Base-by-base conservation (phyloP, 2,797 vertebrate species). In the Helarctos malayanus region DNA sequence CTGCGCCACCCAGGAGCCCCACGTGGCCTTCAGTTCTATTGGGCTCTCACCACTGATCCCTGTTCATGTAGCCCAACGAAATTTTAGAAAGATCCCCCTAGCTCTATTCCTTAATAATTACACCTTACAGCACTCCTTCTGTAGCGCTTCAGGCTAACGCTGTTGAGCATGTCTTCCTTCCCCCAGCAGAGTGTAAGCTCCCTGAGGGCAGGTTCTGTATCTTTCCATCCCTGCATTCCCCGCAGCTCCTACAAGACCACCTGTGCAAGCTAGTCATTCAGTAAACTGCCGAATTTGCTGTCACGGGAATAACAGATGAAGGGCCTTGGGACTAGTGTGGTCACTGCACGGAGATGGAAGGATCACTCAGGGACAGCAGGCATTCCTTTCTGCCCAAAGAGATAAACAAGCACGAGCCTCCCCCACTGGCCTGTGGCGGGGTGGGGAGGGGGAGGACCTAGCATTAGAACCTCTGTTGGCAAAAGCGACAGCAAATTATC, bases 401-500 rank as follows among this genome's bases (percentile, higher is more conserved):
- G 18, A 56, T 32, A 54, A 57, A 25, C 12, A 45, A 49, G 52
- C 45, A 32, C 5, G 16, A 73, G 32, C 61, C 29, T 4, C n/a
- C 32, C n/a, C 27, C 1, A 1, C 3, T 7, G 38, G 61, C 29
- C 85, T 47, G 49, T 16, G 3, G n/a, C 27, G 3, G 52, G n/a
- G 68, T 12, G 5, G 10, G 21, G 5, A 32, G 15, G 10, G n/a
- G 32, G 41, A 12, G 4, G 32, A 45, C n/a, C n/a, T 0, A 41
- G 41, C 15, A 38, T 52, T 49, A 57, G 27, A 75, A 65, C 5
- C 47, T 82, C 54, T 93, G 45, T 45, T 54, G 65, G 80, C 35
- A 85, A 61, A 95, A 81, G 35, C 38, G 14, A 69, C 2, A 45
- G 76, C 59, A 71, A 73, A 80, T 21, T 35, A 93, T 18, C 73